phyloP scores from a whole-genome alignment of 2,888 invertebrate species.

The Catocala sponsa region DNA sequence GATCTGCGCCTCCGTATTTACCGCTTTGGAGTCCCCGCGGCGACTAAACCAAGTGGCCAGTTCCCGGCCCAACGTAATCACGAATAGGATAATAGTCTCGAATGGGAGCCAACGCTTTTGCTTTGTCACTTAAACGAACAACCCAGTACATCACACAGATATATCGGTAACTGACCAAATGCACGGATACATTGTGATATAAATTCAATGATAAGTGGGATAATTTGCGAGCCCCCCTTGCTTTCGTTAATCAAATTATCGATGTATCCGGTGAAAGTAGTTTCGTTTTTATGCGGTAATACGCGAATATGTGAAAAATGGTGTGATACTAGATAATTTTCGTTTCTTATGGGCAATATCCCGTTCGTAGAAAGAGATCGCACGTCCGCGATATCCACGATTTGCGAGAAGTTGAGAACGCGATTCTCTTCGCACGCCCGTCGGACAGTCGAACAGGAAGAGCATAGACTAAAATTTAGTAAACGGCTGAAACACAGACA shows the following conservation, averaged over 20 bases:
- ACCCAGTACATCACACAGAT: conserved; percentile 79
- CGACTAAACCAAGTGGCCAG: conserved; percentile 83
- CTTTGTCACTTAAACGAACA: conserved; percentile 84
- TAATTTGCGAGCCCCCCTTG: conserved; percentile 69
- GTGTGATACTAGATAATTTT: conserved; percentile 54
- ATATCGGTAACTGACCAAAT: conserved; percentile 73
- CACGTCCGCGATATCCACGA: conserved; percentile 73
- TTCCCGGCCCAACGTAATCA: conserved; percentile 83
- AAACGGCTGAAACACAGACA: conserved; percentile 31
- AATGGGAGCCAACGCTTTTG: conserved; percentile 80
- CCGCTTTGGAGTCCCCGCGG: conserved; percentile 85
- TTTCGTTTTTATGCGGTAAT: conserved; percentile 55
- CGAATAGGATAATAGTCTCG: conserved; percentile 85
- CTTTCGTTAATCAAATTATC: conserved; percentile 80
- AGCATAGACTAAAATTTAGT: conserved; percentile 62
- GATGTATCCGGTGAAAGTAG: conserved; percentile 83
- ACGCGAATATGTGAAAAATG: conserved; percentile 57
- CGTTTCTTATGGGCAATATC: conserved; percentile 54
- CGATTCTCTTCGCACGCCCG: conserved; percentile 51
- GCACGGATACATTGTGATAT: conserved; percentile 76
- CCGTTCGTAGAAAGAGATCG: conserved; percentile 66
- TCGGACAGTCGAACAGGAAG: conserved; percentile 64
- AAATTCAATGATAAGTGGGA: conserved; percentile 68
- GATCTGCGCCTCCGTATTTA: conserved; percentile 87
- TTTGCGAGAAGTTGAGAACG: conserved; percentile 71